Conservation (phyloP, 2,888 invertebrate genomes). For the Drosophila picticornis region DNA sequence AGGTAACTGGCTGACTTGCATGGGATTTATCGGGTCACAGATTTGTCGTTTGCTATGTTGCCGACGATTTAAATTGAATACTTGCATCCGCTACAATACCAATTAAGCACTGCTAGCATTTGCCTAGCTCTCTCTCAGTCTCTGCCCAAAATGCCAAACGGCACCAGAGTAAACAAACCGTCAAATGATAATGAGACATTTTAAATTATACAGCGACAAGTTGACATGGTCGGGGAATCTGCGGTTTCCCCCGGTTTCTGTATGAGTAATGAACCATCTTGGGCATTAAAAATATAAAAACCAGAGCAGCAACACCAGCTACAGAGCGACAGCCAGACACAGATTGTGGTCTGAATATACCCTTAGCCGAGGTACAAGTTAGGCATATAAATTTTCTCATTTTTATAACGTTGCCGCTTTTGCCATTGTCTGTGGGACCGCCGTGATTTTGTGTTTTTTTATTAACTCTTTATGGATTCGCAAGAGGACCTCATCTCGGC, state of each 20-base stretch:
- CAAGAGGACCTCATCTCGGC: conserved; percentile 54
- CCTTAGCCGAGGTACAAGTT: conserved; percentile 46
- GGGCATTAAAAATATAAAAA: conserved; percentile 68
- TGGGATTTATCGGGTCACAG: conserved; percentile 37
- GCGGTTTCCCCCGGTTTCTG: conserved; percentile 10
- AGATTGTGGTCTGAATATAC: conserved; percentile 51
- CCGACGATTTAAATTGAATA: neutral
- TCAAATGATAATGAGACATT: conserved; percentile 75
- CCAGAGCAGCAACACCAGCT: conserved; percentile 44
- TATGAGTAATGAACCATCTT: conserved; percentile 62
- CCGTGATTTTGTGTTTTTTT: conserved; percentile 75
- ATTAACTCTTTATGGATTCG: conserved; percentile 80
- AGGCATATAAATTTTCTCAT: conserved; percentile 70
- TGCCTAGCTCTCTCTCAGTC: conserved; percentile 4
- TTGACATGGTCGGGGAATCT: conserved; percentile 5
- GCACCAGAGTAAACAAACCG: conserved; percentile 56
- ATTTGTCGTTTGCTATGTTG: conserved; percentile 24
- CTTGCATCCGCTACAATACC: conserved; percentile 9
- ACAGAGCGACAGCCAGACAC: conserved; percentile 17
- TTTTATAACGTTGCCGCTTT: conserved; percentile 60
- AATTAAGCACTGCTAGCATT: conserved; percentile 40
- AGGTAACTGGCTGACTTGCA: conserved; percentile 26
- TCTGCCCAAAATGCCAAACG: conserved; percentile 12
- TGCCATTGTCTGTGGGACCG: conserved; percentile 54
- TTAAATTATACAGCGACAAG: conserved; percentile 54